Conservation (phyloP, 2,113 vertebrate species). For the Urocitellus parryii region DNA sequence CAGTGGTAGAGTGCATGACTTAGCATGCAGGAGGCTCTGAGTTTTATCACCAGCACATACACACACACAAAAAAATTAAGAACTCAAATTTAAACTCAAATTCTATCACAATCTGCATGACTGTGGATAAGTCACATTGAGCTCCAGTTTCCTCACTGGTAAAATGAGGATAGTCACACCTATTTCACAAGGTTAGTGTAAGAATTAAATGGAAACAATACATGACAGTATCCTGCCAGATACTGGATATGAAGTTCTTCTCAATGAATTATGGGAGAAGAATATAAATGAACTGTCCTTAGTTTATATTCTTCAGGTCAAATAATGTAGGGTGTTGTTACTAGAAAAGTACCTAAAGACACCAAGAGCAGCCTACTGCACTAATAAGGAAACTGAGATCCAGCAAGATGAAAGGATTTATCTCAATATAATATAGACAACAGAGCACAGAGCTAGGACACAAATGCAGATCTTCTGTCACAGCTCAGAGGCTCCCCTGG, state of each 20-base stretch:
- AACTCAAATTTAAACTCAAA: background rate
- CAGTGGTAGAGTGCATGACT: background rate
- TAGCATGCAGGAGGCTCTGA: background rate
- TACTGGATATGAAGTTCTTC: background rate
- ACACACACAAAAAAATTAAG: background rate
- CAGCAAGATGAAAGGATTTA: background rate
- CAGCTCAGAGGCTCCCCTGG: background rate
- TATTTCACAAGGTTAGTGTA: constrained; percentile 6
- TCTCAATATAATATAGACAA: background rate
- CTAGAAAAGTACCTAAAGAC: background rate
- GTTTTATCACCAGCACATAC: background rate
- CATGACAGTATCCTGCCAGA: background rate
- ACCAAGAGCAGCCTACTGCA: background rate
- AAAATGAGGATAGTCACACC: constrained; percentile 24
- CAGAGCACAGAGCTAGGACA: background rate
- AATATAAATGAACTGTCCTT: background rate
- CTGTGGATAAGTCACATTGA: background rate
- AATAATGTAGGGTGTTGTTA: background rate
- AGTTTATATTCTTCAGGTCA: background rate
- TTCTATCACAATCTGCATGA: background rate
- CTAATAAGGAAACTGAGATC: background rate
- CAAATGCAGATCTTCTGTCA: background rate
- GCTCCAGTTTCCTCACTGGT: background rate
- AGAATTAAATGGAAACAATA: constrained; percentile 41
- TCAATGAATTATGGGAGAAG: background rate